phyloP scores from a whole-genome alignment of 2,797 vertebrate genomes.

The Numenius phaeopus region DNA sequence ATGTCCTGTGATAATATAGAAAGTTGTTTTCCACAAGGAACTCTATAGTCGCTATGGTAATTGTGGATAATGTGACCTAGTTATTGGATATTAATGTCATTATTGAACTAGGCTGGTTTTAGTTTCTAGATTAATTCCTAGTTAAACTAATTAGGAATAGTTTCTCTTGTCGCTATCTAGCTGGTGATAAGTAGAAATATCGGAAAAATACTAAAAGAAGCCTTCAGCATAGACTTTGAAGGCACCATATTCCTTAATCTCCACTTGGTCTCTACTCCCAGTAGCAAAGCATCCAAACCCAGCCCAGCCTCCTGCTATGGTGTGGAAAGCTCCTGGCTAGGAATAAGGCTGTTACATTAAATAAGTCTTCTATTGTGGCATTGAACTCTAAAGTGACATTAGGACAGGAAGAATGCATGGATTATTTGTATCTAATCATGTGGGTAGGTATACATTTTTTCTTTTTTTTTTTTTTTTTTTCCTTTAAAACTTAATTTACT shows the following conservation, averaged over 20 bases:
- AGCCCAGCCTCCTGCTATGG: accelerated
- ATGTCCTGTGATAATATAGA: not conserved
- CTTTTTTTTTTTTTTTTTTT: not conserved
- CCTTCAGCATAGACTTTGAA: not conserved
- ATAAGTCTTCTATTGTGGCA: accelerated
- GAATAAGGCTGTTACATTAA: accelerated
- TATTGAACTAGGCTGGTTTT: not conserved
- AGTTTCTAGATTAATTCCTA: not conserved
- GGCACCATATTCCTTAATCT: not conserved
- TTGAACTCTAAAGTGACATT: not conserved
- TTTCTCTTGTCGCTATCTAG: not conserved
- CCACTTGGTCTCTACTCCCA: not conserved
- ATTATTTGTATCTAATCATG: not conserved
- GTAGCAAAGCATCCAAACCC: not conserved
- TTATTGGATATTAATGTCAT: not conserved
- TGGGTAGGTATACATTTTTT: not conserved
- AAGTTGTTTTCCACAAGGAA: not conserved
- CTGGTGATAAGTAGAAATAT: not conserved
- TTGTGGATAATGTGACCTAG: not conserved
- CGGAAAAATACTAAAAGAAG: not conserved
- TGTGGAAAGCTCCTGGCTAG: accelerated
- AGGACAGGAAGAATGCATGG: not conserved
- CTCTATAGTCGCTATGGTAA: not conserved
- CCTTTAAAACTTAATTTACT: not conserved
- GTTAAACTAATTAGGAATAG: not conserved